phyloP scores from a whole-genome alignment of 1,140 invertebrate genomes.

The Sesamia nonagrioides region DNA sequence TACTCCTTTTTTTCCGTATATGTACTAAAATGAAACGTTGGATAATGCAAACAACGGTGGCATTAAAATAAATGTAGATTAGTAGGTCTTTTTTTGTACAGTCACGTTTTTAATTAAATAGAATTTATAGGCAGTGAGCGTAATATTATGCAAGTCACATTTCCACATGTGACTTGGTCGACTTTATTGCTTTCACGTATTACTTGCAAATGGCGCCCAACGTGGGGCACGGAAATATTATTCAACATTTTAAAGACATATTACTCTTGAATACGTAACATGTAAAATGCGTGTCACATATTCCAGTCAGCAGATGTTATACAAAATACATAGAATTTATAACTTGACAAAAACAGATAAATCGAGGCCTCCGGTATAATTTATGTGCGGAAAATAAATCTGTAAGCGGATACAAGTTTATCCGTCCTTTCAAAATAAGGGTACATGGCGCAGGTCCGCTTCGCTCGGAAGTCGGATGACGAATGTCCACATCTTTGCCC shows the following conservation, averaged over 20 bases:
- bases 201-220: conserved; percentile 56
- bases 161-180: conserved; percentile 56
- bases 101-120: conserved; percentile 67
- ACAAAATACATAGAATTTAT: conserved; percentile 51
- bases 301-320: conserved; percentile 34
- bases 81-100: conserved; percentile 49
- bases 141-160: conserved; percentile 63
- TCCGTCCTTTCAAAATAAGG: conserved; percentile 71
- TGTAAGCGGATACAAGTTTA: conserved; percentile 71
- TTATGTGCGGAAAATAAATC: conserved; percentile 71
- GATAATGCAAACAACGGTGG: conserved; percentile 34
- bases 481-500: conserved; percentile 71
- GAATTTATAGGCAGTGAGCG: conserved; percentile 56
- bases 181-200: conserved; percentile 51
- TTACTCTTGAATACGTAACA: conserved; percentile 22
- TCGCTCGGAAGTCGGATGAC: conserved; percentile 72
- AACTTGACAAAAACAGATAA: conserved; percentile 58
- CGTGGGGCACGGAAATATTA: conserved; percentile 27
- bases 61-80: conserved; percentile 48
- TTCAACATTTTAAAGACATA: conserved; percentile 27
- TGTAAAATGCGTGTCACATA: conserved; percentile 35
- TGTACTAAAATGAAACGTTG: conserved; percentile 28
- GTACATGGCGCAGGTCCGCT: conserved; percentile 61
- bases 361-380: conserved; percentile 59
- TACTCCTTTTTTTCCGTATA: conserved; percentile 15